A percentile compares a stretch with the other conserved stretches of the same genome.
phyloP scores from a whole-genome alignment of 2,113 vertebrate genomes.

The Protomyctophum bolini region DNA sequence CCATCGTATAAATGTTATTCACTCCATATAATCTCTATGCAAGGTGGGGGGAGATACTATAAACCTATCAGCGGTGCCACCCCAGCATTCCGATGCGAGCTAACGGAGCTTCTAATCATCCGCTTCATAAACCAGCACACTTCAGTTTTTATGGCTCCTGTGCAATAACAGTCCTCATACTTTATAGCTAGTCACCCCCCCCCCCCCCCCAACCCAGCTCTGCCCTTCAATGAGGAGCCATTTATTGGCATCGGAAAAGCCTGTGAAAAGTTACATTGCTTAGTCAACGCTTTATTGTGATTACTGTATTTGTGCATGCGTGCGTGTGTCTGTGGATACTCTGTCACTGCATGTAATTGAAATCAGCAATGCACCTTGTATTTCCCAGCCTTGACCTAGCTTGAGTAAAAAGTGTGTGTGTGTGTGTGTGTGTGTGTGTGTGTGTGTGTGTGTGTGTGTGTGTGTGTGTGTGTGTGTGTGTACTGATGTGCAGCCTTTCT shows the following conservation, averaged over 20 bases:
- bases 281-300: neutral
- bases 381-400: neutral
- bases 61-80: slow-evolving; percentile 13
- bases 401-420: neutral
- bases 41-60: neutral
- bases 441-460: neutral
- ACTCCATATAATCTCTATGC: slow-evolving; percentile 21
- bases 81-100: neutral
- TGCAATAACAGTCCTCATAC: neutral
- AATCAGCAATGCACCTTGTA: neutral
- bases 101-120: slow-evolving; percentile 19
- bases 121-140: slow-evolving; percentile 10
- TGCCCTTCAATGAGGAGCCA: neutral
- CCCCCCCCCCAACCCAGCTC: neutral
- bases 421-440: neutral
- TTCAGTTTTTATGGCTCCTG: slow-evolving; percentile 8
- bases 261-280: slow-evolving; percentile 11
- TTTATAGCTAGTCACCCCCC: slow-evolving; percentile 9
- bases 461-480: neutral
- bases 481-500: neutral
- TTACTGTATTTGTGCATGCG: neutral
- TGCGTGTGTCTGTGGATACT: too few species aligned
- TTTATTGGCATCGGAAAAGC: neutral
- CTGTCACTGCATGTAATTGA: neutral
- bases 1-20: slow-evolving; percentile 9